Evolutionary conservation across 1,140 invertebrate species (phyloP), one percentile per base, ranked within the genome.

Genomic region (Aphaenogaster ashmeadi): DNA sequence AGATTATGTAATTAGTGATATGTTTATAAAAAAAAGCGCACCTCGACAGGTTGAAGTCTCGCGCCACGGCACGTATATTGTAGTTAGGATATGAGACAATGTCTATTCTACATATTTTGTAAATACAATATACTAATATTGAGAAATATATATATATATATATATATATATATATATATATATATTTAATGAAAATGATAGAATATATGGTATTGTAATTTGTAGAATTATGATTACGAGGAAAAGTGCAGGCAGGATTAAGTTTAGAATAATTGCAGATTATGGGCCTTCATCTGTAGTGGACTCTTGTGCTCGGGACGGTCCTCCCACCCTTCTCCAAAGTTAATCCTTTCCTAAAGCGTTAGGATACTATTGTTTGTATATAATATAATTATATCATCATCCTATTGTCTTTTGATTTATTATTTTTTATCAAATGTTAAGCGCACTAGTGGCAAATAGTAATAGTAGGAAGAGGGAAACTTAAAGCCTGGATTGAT

Each of bases 71-170:
- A 94, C 94, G 93, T 92, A 93, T 94, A 92, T 90, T 86, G 91
- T 94, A 95, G 93, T 93, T 94, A 94, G 92, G 91, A 92, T 94
- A 94, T 92, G 87, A 93, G 27, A 93, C 87, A 91, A 88, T 94
- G 91, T 94, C 93, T 94, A 94, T 93, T 94, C 91, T 91, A 94
- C 91, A 92, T 92, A 94, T 91, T 94, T 94, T 95, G 94, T 95
- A 95, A 94, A 95, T 95, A 95, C 85, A 56, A 91, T 93, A 89
- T 69, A 92, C 89, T 93, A 92, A 91, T 62, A n/a, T n/a, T n/a
- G n/a, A n/a, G n/a, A 91, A 88, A 91, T 92, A 89, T 90, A 90
- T 81, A 88, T 56, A 87, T 47, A 91, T 90, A 92, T 89, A 89
- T 64, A 92, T 89, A 89, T 66, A 81, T 75, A 79, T 56, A 50